These are phyloP conservation scores for Mus pahari DNA, from an alignment of 2,113 vertebrate species.

Conservation along the genomic window DNA sequence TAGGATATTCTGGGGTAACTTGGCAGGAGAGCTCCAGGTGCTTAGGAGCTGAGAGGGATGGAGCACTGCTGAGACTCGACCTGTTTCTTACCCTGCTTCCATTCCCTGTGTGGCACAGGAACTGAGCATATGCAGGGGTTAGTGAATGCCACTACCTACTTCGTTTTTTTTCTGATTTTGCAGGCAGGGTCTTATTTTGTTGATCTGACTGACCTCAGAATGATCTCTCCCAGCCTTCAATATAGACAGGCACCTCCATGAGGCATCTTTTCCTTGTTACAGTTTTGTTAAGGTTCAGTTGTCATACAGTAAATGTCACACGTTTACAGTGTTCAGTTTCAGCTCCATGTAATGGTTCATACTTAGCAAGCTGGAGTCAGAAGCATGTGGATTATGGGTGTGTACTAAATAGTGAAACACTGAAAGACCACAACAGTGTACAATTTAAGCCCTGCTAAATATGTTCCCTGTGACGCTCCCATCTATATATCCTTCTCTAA, in stretches of 20 bases:
- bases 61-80: slow-evolving; percentile 16
- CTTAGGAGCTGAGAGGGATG: neutral
- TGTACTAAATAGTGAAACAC: neutral
- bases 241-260: neutral
- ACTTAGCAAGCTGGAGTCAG: neutral
- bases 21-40: slow-evolving; percentile 41
- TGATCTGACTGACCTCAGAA: neutral
- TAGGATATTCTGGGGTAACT: slow-evolving; percentile 41
- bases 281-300: neutral
- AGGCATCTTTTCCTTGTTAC: neutral
- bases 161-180: neutral
- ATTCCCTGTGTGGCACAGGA: neutral
- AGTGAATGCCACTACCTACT: neutral
- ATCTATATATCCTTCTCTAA: neutral
- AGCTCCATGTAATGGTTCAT: neutral
- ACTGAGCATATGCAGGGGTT: neutral
- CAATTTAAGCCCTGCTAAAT: neutral
- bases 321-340: neutral
- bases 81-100: neutral
- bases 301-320: neutral
- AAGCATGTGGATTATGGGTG: neutral
- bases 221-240: neutral
- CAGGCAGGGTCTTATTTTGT: neutral
- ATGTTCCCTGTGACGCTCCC: neutral
- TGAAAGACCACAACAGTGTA: neutral